These are phyloP conservation scores for Drosophila borealis DNA, from an alignment of 2,888 invertebrate genomes.

Conservation along the genomic window DNA sequence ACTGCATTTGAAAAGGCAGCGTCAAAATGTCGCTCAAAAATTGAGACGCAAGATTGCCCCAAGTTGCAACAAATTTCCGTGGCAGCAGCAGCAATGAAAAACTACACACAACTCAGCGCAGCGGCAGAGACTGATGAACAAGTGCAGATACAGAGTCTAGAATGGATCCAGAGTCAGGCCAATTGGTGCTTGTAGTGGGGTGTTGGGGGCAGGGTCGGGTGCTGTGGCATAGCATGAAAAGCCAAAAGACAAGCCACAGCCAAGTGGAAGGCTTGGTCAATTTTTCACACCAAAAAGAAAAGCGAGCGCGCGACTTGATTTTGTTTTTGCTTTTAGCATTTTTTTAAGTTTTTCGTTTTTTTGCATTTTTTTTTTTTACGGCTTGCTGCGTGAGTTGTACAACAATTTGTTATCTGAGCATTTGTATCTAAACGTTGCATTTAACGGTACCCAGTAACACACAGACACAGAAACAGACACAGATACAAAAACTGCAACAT, in stretches of 20 bases:
- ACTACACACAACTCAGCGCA: constrained; percentile 23
- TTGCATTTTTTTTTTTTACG: constrained; percentile 7
- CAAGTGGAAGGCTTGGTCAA: constrained; percentile 57
- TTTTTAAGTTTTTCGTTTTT: constrained; percentile 1
- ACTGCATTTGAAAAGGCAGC: constrained; percentile 62
- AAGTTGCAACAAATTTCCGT: constrained; percentile 43
- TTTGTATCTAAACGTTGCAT: constrained; percentile 78
- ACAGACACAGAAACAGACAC: constrained; percentile 15
- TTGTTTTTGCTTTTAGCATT: constrained; percentile 38
- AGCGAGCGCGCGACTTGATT: constrained; percentile 28
- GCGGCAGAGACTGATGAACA: constrained; percentile 60
- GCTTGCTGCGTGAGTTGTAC: constrained; percentile 58
- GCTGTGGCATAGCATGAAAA: not conserved
- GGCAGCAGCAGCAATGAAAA: constrained; percentile 20
- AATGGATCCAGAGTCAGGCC: constrained; percentile 19
- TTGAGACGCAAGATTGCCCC: constrained; percentile 40
- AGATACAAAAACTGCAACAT: constrained; percentile 35
- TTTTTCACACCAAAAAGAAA: constrained; percentile 64
- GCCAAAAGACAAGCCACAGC: constrained; percentile 34
- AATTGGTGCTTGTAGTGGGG: constrained; percentile 1
- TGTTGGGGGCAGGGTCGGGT: not conserved
- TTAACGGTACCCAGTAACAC: constrained; percentile 68
- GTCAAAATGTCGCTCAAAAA: constrained; percentile 70
- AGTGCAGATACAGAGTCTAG: constrained; percentile 56
- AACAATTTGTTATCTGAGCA: constrained; percentile 76